Evolutionary conservation across 1,140 invertebrate species (phyloP).

Genomic region (Holcopasites calliopsidis): DNA sequence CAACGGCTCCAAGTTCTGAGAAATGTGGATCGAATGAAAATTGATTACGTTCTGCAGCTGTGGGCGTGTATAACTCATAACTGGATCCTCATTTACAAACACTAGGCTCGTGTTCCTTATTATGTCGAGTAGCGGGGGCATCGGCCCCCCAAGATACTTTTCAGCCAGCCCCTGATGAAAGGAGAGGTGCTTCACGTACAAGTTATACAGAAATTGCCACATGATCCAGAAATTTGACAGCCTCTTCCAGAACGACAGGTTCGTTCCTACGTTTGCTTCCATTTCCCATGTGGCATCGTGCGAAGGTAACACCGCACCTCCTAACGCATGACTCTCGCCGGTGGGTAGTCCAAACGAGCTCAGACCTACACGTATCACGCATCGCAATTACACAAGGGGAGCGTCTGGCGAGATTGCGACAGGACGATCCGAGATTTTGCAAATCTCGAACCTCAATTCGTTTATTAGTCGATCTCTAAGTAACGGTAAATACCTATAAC

Average conservation of each 20-base stretch:
- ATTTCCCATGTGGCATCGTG: constrained; percentile 56
- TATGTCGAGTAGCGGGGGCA: constrained; percentile 60
- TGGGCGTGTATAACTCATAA: constrained; percentile 79
- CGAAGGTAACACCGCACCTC: constrained; percentile 46
- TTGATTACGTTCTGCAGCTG: constrained; percentile 79
- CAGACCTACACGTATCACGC: constrained; percentile 32
- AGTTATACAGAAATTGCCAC: constrained; percentile 30
- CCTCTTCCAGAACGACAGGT: constrained; percentile 50
- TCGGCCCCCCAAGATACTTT: constrained; percentile 68
- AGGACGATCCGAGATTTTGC: too few relatives aligned
- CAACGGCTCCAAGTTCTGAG: constrained; percentile 34
- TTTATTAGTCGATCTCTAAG: too few relatives aligned
- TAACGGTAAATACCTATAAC: constrained; percentile 60
- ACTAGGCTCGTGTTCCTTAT: constrained; percentile 74
- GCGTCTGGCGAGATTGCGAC: too few relatives aligned
- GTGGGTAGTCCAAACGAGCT: constrained; percentile 15
- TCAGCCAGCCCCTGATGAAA: constrained; percentile 69
- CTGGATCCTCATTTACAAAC: constrained; percentile 82
- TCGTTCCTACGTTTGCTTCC: background rate
- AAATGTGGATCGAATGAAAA: constrained; percentile 79
- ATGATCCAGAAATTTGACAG: constrained; percentile 36
- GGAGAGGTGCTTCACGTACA: constrained; percentile 50
- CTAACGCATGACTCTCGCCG: constrained; percentile 15
- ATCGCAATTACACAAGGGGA: background rate
- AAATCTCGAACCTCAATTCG: too few relatives aligned